Base-by-base conservation (phyloP, 2,113 vertebrate species). In the Butorides virescens region DNA sequence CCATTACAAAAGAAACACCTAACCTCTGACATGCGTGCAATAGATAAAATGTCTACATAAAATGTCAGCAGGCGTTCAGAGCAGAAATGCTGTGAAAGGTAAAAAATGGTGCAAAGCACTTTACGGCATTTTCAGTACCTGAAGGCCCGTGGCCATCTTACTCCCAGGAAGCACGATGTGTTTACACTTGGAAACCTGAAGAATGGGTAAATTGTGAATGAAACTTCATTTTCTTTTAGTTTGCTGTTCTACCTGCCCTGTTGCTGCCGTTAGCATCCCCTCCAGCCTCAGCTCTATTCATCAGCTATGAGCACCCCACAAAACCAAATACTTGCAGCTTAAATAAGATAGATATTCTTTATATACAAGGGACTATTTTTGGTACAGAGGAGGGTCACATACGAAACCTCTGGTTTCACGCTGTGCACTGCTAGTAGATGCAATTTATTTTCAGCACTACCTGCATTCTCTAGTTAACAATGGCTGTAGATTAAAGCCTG, bases 391-490 rank as follows among this genome's bases (percentile, higher is more conserved):
- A 72, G 21, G 65, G 75, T 82, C 52, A 55, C 20, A n/a, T 77
- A 56, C 90, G 29, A 96, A 96, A 95, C 50, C 82, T 63, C 26
- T 77, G 42, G 70, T 78, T 67, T 46, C 73, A 66, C 62, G 36
- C 77, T 76, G 34, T 62, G 63, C 62, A 27, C 9, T 53, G 68
- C 46, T 87, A 59, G 67, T 62, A 77, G 76, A 46, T 77, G 39
- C 78, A 93, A 83, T 94, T 66, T 92, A 46, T 93, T 97, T 97
- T 94, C 84, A 91, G 59, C 34, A 37, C 47, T 79, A 94, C 67
- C 63, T 94, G 44, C 76, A 86, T 92, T 95, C 75, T 95, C 37
- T 66, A 53, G 52, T 88, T 96, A 96, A 97, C 75, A 96, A 92
- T 74, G n/a, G 20, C 62, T 95, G 42, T 53, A 92, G 77, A 95